phyloP scores from a whole-genome alignment of 2,797 vertebrate species.

The Melanotaenia pygmaea region DNA sequence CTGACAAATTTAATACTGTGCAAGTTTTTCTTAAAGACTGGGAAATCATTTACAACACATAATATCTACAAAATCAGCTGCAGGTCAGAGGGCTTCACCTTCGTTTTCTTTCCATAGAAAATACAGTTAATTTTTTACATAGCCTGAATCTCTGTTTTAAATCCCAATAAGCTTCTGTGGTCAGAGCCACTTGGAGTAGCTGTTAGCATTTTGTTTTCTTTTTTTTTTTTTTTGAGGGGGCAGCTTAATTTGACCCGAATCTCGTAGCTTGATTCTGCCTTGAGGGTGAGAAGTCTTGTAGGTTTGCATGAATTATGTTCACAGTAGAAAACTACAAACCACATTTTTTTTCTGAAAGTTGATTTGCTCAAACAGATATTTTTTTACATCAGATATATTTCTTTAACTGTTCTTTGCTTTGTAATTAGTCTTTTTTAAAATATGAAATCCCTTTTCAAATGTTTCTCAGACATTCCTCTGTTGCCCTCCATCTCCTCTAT shows the following conservation, averaged over 20 bases:
- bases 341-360: constrained; percentile 12
- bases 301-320: constrained; percentile 39
- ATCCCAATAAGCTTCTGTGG: constrained; percentile 30
- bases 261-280: constrained; percentile 33
- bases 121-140: constrained; percentile 14
- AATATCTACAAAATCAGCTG: constrained; percentile 15
- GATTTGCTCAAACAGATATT: constrained; percentile 19
- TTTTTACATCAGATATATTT: constrained; percentile 4
- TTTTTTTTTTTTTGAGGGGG: constrained; percentile 31
- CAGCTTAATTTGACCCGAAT: constrained; percentile 48
- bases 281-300: constrained; percentile 34
- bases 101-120: constrained; percentile 25
- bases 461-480: constrained; percentile 91
- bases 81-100: constrained; percentile 26
- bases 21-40: constrained; percentile 5
- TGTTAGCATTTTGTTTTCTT: constrained; percentile 37
- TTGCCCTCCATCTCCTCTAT: constrained; percentile 96
- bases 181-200: constrained; percentile 24
- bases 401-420: neutral
- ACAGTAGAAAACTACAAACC: constrained; percentile 19
- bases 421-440: constrained; percentile 4
- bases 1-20: neutral
- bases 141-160: constrained; percentile 41
- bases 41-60: neutral
- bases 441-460: constrained; percentile 5